Conservation (phyloP, 2,888 invertebrate genomes). For the Galeruca laticollis region DNA sequence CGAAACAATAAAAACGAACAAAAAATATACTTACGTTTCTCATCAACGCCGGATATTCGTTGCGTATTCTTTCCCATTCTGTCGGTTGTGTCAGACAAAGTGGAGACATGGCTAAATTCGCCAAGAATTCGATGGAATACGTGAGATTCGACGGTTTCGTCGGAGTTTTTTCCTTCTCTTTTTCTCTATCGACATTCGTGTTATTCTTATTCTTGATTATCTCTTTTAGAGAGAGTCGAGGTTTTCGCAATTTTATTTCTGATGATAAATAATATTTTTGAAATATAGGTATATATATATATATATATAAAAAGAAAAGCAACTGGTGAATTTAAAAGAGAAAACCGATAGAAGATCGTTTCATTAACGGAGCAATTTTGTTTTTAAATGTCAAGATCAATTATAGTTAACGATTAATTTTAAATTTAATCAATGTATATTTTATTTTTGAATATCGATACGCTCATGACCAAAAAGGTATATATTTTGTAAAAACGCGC, state of each 20-base stretch:
- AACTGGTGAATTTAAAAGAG: no score
- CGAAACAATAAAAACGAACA: conserved; percentile 7
- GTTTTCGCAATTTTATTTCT: conserved; percentile 59
- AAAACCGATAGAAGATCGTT: no score
- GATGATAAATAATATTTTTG: conserved; percentile 15
- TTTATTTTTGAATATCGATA: no score
- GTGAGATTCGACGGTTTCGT: conserved; percentile 36
- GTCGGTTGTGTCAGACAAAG: conserved; percentile 68
- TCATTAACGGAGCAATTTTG: no score
- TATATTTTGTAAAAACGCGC: no score
- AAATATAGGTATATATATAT: no score
- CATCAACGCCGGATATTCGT: conserved; percentile 69
- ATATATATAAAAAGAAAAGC: conserved; percentile 33
- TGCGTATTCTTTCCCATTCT: conserved; percentile 70
- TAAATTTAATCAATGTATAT: no score
- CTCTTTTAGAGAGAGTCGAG: conserved; percentile 61
- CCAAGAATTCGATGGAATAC: conserved; percentile 68
- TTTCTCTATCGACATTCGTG: conserved; percentile 46
- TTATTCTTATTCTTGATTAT: conserved; percentile 58
- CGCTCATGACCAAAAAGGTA: no score
- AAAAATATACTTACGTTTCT: conserved; percentile 55
- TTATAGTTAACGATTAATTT: no score
- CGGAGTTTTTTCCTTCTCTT: conserved; percentile 21
- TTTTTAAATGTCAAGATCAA: no score
- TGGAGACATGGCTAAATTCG: conserved; percentile 70